Conservation (phyloP, 2,113 vertebrate species). For the Verasper variegatus region DNA sequence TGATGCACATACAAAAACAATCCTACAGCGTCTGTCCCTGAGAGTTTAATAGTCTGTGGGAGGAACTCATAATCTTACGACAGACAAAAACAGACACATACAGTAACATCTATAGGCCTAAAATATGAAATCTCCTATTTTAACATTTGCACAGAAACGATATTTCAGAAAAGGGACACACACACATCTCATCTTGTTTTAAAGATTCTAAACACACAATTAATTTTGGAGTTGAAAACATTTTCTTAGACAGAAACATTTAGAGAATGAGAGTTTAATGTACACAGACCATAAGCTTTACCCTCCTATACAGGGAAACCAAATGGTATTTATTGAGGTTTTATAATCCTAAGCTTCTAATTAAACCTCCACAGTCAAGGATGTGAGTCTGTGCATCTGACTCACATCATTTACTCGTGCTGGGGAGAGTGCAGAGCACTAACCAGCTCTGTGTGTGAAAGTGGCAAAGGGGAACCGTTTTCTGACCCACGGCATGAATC, state of each 20-base stretch:
- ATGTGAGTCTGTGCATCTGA: slow-evolving; percentile 30
- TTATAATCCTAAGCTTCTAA: slow-evolving; percentile 74
- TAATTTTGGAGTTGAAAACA: background rate
- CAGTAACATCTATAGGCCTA: slow-evolving; percentile 52
- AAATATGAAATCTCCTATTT: slow-evolving; percentile 51
- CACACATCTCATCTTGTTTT: slow-evolving; percentile 24
- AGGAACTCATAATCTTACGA: background rate
- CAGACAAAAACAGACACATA: slow-evolving; percentile 45
- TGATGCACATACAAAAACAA: slow-evolving; percentile 9
- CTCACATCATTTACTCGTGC: background rate
- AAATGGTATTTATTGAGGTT: slow-evolving; percentile 46
- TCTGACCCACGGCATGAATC: slow-evolving; percentile 31
- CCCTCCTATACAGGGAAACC: slow-evolving; percentile 45
- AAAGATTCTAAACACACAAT: slow-evolving; percentile 31
- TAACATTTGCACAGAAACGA: slow-evolving; percentile 60
- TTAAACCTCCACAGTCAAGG: slow-evolving; percentile 58
- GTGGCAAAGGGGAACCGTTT: slow-evolving; percentile 31
- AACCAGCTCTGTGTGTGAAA: slow-evolving; percentile 27
- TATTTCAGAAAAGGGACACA: slow-evolving; percentile 47
- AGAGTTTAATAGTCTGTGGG: slow-evolving; percentile 7
- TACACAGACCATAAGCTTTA: slow-evolving; percentile 42
- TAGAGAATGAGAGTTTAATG: slow-evolving; percentile 35
- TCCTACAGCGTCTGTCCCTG: background rate
- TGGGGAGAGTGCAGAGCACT: slow-evolving; percentile 34
- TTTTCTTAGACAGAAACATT: slow-evolving; percentile 37